Conservation (phyloP, 2,113 vertebrate species). For the Chaetops frenatus region DNA sequence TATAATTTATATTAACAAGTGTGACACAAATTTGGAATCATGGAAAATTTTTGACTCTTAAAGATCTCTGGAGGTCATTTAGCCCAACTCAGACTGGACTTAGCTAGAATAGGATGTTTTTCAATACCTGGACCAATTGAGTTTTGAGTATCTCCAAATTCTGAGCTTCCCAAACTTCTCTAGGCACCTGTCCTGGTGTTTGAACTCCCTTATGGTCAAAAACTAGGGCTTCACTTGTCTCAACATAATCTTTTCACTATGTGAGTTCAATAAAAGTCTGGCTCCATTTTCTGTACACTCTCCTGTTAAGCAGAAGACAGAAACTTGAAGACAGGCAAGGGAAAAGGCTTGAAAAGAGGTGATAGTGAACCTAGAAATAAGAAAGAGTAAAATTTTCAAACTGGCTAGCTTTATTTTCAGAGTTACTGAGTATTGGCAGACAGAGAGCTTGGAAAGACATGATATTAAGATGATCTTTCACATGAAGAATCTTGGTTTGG, state of each 20-base stretch:
- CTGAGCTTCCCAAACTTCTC: background rate
- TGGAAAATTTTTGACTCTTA: background rate
- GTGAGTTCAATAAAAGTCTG: background rate
- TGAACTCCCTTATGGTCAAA: background rate
- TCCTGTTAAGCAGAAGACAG: background rate
- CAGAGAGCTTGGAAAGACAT: background rate
- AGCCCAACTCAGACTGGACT: background rate
- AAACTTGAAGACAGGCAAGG: background rate
- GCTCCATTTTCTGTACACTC: background rate
- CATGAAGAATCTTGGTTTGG: background rate
- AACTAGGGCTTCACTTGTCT: background rate
- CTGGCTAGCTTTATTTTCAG: background rate
- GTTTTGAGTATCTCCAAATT: background rate
- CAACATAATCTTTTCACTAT: accelerated
- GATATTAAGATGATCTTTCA: background rate
- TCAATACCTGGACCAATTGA: background rate
- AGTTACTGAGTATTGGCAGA: background rate
- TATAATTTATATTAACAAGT: background rate
- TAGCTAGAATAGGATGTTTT: background rate
- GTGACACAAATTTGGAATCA: background rate
- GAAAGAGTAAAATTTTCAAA: background rate
- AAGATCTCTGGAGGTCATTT: background rate
- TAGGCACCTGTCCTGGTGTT: background rate
- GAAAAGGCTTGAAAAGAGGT: background rate
- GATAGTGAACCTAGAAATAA: background rate